These are phyloP conservation scores for Drosophila parvula DNA, from an alignment of 1,140 invertebrate species.

Conservation along the genomic window DNA sequence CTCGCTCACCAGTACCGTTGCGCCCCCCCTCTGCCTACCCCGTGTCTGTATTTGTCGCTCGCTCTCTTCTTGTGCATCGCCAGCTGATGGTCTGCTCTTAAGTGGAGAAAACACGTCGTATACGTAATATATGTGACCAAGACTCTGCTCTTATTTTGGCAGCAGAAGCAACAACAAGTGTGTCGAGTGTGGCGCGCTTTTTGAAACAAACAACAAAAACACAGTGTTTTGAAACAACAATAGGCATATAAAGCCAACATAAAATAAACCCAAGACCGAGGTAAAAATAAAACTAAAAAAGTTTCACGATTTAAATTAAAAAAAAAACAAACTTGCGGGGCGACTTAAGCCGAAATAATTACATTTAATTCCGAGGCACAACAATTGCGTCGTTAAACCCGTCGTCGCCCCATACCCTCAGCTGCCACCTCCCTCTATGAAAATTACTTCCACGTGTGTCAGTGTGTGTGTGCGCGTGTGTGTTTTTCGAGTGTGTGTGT, in stretches of 20 bases:
- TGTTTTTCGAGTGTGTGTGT: background rate
- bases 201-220: constrained; percentile 14
- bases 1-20: constrained; percentile 5
- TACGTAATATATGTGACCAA: constrained; percentile 34
- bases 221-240: constrained; percentile 11
- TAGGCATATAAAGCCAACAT: constrained; percentile 17
- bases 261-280: constrained; percentile 1
- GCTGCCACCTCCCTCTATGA: constrained; percentile 7
- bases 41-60: constrained; percentile 9
- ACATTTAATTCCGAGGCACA: constrained; percentile 25
- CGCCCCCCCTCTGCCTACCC: background rate
- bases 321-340: constrained; percentile 5
- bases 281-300: constrained; percentile 22
- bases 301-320: background rate
- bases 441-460: constrained; percentile 31
- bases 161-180: constrained; percentile 21
- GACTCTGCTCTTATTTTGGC: constrained; percentile 16
- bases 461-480: constrained; percentile 7
- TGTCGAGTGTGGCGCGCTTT: constrained; percentile 47
- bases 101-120: constrained; percentile 32
- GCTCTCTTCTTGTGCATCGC: constrained; percentile 1
- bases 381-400: constrained; percentile 62
- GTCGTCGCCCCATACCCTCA: constrained; percentile 7
- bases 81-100: constrained; percentile 47
- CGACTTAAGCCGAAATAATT: constrained; percentile 33